phyloP scores from a whole-genome alignment of 2,113 vertebrate genomes.

The Brachypodius melanocephalos region DNA sequence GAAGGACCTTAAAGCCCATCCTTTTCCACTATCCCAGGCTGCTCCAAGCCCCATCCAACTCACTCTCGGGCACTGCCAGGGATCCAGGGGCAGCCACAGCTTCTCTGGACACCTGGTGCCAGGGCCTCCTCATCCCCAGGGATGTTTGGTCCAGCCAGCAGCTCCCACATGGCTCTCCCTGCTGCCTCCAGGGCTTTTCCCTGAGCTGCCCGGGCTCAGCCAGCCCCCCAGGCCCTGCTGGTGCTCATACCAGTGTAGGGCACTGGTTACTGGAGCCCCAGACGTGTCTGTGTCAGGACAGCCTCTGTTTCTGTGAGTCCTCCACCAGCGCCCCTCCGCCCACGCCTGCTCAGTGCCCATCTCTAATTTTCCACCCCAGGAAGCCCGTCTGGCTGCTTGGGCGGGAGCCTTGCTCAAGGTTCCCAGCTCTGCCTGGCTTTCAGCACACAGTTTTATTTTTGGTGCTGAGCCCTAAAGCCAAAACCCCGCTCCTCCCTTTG shows the following conservation, averaged over 20 bases:
- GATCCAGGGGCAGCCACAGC: neutral
- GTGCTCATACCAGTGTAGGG: neutral
- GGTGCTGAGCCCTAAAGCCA: conserved; percentile 36
- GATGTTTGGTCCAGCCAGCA: neutral
- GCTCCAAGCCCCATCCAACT: rapidly evolving
- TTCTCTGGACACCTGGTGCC: neutral
- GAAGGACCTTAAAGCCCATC: neutral
- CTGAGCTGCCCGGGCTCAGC: neutral
- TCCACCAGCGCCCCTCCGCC: neutral
- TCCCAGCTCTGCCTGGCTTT: conserved; percentile 21
- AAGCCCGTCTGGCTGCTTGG: conserved; percentile 12
- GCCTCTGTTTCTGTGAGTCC: neutral
- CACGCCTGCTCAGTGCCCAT: neutral
- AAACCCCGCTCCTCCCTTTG: conserved; percentile 54
- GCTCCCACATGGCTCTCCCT: neutral
- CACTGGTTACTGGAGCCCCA: neutral
- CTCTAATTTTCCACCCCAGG: conserved; percentile 44
- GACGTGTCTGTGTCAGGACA: neutral
- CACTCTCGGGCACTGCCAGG: neutral
- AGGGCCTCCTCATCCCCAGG: neutral
- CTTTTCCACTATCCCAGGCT: neutral
- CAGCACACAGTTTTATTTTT: conserved; percentile 49
- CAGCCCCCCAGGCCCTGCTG: neutral
- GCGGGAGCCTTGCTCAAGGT: neutral
- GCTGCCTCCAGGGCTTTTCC: neutral